These are phyloP conservation scores for Acanthiza pusilla DNA, from an alignment of 2,797 vertebrate species.

Conservation along the genomic window DNA sequence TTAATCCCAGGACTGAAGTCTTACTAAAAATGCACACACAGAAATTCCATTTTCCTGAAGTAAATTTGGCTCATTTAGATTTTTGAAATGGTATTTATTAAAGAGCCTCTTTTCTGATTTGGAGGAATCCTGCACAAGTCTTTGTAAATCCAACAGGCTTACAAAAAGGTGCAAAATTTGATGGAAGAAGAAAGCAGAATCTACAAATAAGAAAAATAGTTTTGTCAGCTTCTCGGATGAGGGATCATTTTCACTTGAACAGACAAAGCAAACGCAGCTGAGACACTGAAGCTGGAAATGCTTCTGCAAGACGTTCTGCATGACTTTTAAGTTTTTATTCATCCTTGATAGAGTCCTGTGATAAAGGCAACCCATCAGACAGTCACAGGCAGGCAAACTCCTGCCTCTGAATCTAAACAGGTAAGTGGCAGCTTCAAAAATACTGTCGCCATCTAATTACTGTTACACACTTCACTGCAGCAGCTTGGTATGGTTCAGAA, in stretches of 20 bases:
- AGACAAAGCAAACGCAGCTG: background rate
- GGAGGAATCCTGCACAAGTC: background rate
- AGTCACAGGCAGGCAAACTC: background rate
- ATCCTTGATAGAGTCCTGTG: background rate
- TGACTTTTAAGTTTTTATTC: background rate
- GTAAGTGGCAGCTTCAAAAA: background rate
- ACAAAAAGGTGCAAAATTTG: background rate
- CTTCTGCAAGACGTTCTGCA: background rate
- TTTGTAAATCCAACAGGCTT: background rate
- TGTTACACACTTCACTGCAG: background rate
- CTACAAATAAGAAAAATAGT: background rate
- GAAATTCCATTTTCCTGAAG: constrained; percentile 12
- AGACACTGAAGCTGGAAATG: background rate
- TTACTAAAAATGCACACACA: background rate
- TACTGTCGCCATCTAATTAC: accelerated
- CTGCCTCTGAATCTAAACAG: background rate
- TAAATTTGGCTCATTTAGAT: constrained; percentile 18
- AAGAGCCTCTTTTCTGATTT: background rate
- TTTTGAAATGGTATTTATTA: constrained; percentile 1
- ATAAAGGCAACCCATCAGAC: background rate
- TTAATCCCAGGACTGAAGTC: constrained; percentile 25
- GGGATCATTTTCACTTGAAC: background rate
- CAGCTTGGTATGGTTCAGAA: background rate
- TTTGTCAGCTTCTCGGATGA: background rate
- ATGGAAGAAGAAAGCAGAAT: background rate